A percentile compares a stretch with the other conserved stretches of the same genome.
Conservation (phyloP, 2,113 vertebrate genomes). For the Odocoileus hemionus region DNA sequence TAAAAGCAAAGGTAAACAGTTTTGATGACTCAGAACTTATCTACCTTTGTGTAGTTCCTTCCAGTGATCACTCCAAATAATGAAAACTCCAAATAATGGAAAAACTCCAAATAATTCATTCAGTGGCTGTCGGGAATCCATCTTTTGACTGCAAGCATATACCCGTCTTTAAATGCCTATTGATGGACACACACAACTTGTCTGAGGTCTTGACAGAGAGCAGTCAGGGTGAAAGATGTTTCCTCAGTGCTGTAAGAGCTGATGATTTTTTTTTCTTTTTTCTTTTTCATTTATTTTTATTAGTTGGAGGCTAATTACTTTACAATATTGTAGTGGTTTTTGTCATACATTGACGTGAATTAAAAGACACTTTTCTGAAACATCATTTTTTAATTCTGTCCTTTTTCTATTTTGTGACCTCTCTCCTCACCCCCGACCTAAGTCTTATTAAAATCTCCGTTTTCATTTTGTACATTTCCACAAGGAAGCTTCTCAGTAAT, state of each 20-base stretch:
- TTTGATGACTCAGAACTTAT: neutral
- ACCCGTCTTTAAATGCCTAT: neutral
- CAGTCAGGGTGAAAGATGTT: neutral
- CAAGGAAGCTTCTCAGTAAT: neutral
- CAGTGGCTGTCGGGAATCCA: neutral
- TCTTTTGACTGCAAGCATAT: neutral
- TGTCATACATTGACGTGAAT: no score
- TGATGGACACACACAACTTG: accelerated
- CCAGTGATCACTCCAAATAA: neutral
- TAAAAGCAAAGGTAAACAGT: neutral
- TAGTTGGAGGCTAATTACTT: no score
- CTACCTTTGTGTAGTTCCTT: neutral
- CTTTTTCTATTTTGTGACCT: neutral
- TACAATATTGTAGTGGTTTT: no score
- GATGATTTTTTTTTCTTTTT: neutral
- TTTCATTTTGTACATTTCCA: neutral
- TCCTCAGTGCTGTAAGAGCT: neutral
- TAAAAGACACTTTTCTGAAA: neutral
- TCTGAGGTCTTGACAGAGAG: neutral
- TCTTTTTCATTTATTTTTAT: no score
- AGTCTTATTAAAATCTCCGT: neutral
- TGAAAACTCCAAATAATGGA: neutral
- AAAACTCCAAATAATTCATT: neutral
- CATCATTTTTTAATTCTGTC: neutral
- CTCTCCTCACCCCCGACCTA: no score